A percentile compares a stretch with the other conserved stretches of the same genome.
Evolutionary conservation across 2,888 invertebrate genomes (phyloP).

Genomic region (Panzeria rudis): DNA sequence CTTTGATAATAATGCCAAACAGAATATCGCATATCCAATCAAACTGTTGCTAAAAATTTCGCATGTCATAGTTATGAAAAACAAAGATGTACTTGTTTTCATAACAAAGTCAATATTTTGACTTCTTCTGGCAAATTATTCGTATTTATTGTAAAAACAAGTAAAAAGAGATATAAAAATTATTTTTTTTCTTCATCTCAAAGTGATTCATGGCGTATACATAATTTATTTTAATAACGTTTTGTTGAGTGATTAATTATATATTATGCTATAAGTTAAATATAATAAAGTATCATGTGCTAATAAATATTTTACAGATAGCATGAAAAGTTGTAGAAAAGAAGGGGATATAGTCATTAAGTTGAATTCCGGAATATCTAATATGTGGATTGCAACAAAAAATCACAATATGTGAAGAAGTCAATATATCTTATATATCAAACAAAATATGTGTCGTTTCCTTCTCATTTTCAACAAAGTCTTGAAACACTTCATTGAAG

Average conservation of each 20-base stretch:
- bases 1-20: constrained; percentile 29
- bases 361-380: neutral
- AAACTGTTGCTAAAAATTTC: neutral
- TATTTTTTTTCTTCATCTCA: neutral
- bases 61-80: neutral
- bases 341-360: neutral
- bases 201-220: constrained; percentile 28
- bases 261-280: neutral
- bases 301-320: neutral
- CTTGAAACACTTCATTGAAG: no score
- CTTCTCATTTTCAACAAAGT: no score
- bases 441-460: no score
- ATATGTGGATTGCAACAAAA: neutral
- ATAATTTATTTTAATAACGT: constrained; percentile 48
- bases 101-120: constrained; percentile 20
- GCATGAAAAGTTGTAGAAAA: neutral
- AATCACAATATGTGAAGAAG: neutral
- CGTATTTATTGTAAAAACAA: neutral
- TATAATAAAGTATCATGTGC: constrained; percentile 9
- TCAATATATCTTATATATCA: neutral
- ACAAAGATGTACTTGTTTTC: neutral
- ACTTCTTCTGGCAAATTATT: constrained; percentile 9
- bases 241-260: constrained; percentile 38
- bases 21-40: constrained; percentile 34
- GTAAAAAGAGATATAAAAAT: neutral